These are phyloP conservation scores for Nannoperca obscura DNA, from an alignment of 2,797 vertebrate genomes.

Conservation along the genomic window DNA sequence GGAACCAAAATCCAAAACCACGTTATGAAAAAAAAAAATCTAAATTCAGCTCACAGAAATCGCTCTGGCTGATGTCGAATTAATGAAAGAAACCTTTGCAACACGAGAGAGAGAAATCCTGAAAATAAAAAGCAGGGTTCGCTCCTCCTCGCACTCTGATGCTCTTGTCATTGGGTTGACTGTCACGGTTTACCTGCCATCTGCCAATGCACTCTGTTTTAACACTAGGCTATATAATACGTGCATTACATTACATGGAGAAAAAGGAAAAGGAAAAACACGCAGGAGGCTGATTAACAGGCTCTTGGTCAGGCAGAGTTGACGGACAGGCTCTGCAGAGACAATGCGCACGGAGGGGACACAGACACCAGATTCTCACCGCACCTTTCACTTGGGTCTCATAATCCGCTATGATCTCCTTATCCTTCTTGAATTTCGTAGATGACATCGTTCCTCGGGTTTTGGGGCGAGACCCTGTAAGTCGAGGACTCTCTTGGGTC, in stretches of 20 bases:
- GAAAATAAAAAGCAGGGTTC: neutral
- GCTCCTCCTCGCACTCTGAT: constrained; percentile 1
- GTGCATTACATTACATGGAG: neutral
- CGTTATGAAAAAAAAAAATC: constrained; percentile 37
- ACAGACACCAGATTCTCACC: constrained; percentile 52
- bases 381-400: constrained; percentile 98
- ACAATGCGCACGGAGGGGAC: constrained; percentile 40
- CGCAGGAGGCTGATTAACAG: constrained; percentile 17
- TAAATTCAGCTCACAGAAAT: constrained; percentile 10
- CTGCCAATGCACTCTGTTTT: neutral
- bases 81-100: constrained; percentile 12
- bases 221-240: neutral
- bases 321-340: constrained; percentile 18
- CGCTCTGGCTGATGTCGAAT: constrained; percentile 4
- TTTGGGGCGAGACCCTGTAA: constrained; percentile 72
- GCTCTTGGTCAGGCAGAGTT: constrained; percentile 7
- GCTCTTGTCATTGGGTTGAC: constrained; percentile 42
- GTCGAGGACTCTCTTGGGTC: constrained; percentile 57
- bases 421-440: constrained; percentile 95
- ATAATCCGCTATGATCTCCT: constrained; percentile 98
- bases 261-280: neutral
- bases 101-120: neutral
- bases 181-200: constrained; percentile 61
- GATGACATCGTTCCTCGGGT: constrained; percentile 91
- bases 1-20: constrained; percentile 41